phyloP scores from a whole-genome alignment of 1,140 invertebrate genomes.

The Diuraphis noxia region DNA sequence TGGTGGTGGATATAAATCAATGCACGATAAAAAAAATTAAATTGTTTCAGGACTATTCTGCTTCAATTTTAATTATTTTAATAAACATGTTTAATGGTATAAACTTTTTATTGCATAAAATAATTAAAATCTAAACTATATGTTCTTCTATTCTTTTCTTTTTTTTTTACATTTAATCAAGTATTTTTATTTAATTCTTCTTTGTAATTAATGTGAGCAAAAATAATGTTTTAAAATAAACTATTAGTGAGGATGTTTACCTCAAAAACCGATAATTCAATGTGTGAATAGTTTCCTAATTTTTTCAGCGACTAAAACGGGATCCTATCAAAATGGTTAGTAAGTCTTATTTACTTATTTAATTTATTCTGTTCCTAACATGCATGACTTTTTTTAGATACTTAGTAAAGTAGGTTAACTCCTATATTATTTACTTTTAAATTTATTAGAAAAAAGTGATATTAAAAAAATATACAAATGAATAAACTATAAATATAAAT shows the following conservation, averaged over 20 bases:
- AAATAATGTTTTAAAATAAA: not conserved
- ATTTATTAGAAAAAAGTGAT: constrained; percentile 23
- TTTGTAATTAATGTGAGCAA: constrained; percentile 22
- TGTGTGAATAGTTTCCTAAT: constrained; percentile 53
- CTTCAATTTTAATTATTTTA: constrained; percentile 36
- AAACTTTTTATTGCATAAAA: not conserved
- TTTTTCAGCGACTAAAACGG: constrained; percentile 53
- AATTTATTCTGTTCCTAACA: constrained; percentile 40
- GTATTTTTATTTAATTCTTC: not conserved
- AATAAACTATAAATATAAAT: not conserved
- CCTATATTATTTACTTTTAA: not conserved
- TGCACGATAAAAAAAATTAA: constrained; percentile 16
- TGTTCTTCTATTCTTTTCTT: constrained; percentile 19
- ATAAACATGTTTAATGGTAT: not conserved
- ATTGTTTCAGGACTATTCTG: not conserved
- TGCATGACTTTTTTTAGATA: constrained; percentile 27
- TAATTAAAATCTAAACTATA: constrained; percentile 17
- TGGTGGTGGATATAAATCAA: constrained; percentile 31
- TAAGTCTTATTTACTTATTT: constrained; percentile 53
- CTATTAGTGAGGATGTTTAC: constrained; percentile 21
- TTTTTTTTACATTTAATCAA: not conserved
- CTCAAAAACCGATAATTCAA: constrained; percentile 40
- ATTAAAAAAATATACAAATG: constrained; percentile 13
- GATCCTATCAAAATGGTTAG: constrained; percentile 54
- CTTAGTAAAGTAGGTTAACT: constrained; percentile 19